Evolutionary conservation across 2,888 invertebrate genomes (phyloP), one percentile per base, ranked within the genome.

Genomic region (Ecliptopera silaceata): DNA sequence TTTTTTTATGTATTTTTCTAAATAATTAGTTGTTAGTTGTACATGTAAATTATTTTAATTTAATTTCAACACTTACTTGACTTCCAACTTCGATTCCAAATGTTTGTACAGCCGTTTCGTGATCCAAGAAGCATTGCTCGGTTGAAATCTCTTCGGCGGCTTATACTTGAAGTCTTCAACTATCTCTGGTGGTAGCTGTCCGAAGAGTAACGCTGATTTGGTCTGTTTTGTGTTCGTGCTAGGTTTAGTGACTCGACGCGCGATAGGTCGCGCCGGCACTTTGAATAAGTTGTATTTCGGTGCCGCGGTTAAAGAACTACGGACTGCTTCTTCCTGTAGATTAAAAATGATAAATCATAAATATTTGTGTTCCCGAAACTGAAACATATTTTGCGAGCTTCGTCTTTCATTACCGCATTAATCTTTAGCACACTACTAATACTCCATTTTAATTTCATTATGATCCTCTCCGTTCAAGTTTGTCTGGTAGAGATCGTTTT

Each of bases 81-180:
- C 72, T 49, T 88, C 83, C 38, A 91, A 61, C 57, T 90, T 91
- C 1, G 59, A 75, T 68, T 91, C 88, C 56, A 91, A 71, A 63
- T 68, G 87, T 31, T 82, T 84, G 60, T 91, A 90, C 46, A 91
- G 62, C 39, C 83, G 67, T 42, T 86, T 85, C 0, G 89, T 91
- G 15, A 80, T 79, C 91, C 91, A 91, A 0, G 86, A 70, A 0
- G 88, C 89, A 29, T 83, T 84, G 1, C 69, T 66, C 0, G 89
- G 87, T 41, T 72, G 72, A 59, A 80, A 91, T 26, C 86, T 71
- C 56, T 84, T 89, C 0, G 88, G 90, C 0, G 91, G 89, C 29
- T 87, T 89, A 39, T 88, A 89, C 34, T 81, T 84, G 73, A 88
- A 64, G 32, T 88, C 90, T 22, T 82, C 75, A 3, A 81, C 54